Base-by-base conservation (phyloP, 2,113 vertebrate genomes). In the Corapipo altera region DNA sequence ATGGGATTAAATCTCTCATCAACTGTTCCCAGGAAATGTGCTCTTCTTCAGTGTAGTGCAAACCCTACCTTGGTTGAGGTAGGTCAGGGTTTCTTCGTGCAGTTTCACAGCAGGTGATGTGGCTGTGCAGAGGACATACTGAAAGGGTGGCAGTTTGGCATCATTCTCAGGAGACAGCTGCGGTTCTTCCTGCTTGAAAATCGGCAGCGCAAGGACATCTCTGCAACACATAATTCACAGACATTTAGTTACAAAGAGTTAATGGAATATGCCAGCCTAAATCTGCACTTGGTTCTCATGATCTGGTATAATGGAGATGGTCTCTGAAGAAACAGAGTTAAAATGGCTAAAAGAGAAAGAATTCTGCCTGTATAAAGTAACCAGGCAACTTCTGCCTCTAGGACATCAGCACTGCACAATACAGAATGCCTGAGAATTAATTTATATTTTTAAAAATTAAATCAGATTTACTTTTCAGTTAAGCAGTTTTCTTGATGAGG, bases 51-150 rank as follows among this genome's bases (percentile, higher is more conserved):
- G 88, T 13, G 33, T 2, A 58, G 71, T 58, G 55, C 61, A 93
- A 77, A 85, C 57, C 81, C 88, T 98, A 99, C 99, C 99, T 99
- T 99, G 99, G 96, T 99, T 99, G 94, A 99, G 99, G 94, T 99
- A 99, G 51, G 99, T 99, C 96, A 99, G 97, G 4, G 98, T 98
- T 96, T 99, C 99, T 8, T 99, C 99, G 0, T 99, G 99, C 90
- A 98, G 97, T 67, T 99, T 99, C 86, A 99, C 98, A 10, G 99
- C 99, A 5, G 99, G 99, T 5, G 99, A 99, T 0, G 99, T 99
- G 90, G 99, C 98, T 7, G 99, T 98, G 82, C 99, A 99, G 69
- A 99, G 97, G 69, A 99, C 96, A 0, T 98, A 99, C 85, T 99
- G 99, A 93, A 99, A 98, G 11, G 98, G 98, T 1, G 97, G 98